Conservation (phyloP, 2,797 vertebrate genomes). For the Paedocypris micromegethes region DNA sequence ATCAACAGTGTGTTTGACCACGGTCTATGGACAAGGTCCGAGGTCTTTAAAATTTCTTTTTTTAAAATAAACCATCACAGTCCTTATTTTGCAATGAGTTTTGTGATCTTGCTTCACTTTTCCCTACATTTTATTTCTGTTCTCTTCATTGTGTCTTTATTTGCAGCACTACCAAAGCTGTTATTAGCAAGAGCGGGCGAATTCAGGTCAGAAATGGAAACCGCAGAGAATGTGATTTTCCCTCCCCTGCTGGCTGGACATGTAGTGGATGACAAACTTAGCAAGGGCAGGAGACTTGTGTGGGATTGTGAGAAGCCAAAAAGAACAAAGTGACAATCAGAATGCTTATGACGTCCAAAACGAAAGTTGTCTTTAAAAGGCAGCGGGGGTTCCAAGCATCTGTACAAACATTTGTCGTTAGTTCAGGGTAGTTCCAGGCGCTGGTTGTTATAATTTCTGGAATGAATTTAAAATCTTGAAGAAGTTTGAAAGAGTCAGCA, state of each 20-base stretch:
- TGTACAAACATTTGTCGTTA: too few species aligned
- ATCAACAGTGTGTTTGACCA: too few species aligned
- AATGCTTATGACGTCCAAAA: neutral
- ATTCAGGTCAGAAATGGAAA: conserved; percentile 67
- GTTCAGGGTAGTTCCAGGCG: too few species aligned
- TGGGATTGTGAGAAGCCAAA: conserved; percentile 16
- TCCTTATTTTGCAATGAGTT: conserved; percentile 4
- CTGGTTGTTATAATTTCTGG: too few species aligned
- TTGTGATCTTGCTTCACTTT: conserved; percentile 15
- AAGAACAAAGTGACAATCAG: conserved; percentile 17
- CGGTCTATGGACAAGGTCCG: too few species aligned
- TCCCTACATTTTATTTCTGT: conserved; percentile 15
- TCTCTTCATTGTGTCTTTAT: conserved; percentile 37
- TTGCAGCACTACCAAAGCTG: conserved; percentile 47
- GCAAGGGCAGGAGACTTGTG: conserved; percentile 37
- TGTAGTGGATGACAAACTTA: conserved; percentile 62
- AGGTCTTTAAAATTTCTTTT: too few species aligned
- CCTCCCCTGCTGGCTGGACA: conserved; percentile 60
- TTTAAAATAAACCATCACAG: too few species aligned
- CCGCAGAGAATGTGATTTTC: conserved; percentile 65
- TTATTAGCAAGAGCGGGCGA: conserved; percentile 40
- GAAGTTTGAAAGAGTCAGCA: too few species aligned
- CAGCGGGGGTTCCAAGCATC: too few species aligned
- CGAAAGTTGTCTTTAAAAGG: too few species aligned
- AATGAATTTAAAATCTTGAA: too few species aligned